Evolutionary conservation across 2,797 vertebrate genomes (phyloP), one percentile per base, ranked within the genome.

Genomic region (Neosalanx taihuensis): DNA sequence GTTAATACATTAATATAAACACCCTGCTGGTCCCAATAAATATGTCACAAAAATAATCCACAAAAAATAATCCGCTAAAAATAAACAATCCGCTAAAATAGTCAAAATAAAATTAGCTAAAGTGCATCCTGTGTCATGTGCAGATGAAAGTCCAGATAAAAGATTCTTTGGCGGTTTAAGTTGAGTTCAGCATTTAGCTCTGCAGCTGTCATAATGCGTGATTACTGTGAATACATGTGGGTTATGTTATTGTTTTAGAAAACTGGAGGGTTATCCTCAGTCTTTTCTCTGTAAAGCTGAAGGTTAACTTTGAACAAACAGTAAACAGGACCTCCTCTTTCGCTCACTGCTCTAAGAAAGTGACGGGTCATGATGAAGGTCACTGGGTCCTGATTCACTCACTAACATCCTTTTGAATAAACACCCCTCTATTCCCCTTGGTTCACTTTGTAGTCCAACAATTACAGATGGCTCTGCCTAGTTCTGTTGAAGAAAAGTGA

Each of bases 301-400:
- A 81, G 79, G 85, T 87, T 89, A 81, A 81, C 86, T 89, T 87
- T 86, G 79, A 87, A 84, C 75, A 72, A 81, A 85, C 80, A 85
- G 69, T 83, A 78, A 82, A 78, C 85, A 58, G 66, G 81, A 79
- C 79, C 67, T 76, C 77, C 72, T 67, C 15, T 17, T 85, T 87
- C 88, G 76, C 83, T 79, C 15, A 23, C 73, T 53, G 70, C 66
- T 37, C 30, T 58, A 10, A 37, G 67, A 73, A 73, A 62, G 61
- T 60, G 49, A 68, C 59, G 66, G 70, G 69, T 79, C 67, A 7
- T 59, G 51, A 76, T 79, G 60, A 81, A 85, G 81, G 76, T 73
- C 60, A 71, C 73, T 58, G 61, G 72, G 69, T 82, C 69, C 79
- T 60, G 66, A 76, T 84, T 81, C 76, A 77, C 76, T 84, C 70